A percentile compares a stretch with the other conserved stretches of the same genome.
phyloP scores from a whole-genome alignment of 2,113 vertebrate genomes.

The Cottus gobio region DNA sequence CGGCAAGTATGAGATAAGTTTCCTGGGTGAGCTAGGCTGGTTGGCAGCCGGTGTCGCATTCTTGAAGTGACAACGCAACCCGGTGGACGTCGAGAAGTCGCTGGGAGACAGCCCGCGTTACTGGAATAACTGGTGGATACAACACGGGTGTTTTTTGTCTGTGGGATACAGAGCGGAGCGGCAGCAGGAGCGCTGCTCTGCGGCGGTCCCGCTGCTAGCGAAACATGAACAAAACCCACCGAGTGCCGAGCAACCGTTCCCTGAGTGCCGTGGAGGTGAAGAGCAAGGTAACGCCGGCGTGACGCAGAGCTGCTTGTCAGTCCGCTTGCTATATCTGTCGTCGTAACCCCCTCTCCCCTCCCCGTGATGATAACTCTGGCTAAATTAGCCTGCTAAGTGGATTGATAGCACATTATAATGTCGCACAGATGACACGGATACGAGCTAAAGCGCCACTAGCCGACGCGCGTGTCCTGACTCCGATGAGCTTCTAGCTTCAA shows the following conservation, averaged over 20 bases:
- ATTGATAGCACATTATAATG: slow-evolving; percentile 46
- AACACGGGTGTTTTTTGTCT: not conserved
- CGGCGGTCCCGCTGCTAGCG: slow-evolving; percentile 70
- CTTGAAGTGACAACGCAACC: slow-evolving; percentile 8
- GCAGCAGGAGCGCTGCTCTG: slow-evolving; percentile 63
- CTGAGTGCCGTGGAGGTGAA: slow-evolving; percentile 87
- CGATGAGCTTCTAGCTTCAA: not conserved
- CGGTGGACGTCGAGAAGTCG: slow-evolving; percentile 10
- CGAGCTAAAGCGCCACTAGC: not conserved
- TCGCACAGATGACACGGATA: not conserved
- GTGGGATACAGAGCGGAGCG: slow-evolving; percentile 45
- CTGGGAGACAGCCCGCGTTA: not conserved
- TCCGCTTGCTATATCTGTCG: not conserved
- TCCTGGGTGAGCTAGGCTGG: slow-evolving; percentile 53
- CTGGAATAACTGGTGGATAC: slow-evolving; percentile 10
- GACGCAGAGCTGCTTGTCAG: slow-evolving; percentile 1
- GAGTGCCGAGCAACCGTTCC: slow-evolving; percentile 83
- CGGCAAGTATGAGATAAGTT: slow-evolving; percentile 64
- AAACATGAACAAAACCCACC: slow-evolving; percentile 87
- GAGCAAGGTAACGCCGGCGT: slow-evolving; percentile 79
- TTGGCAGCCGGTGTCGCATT: slow-evolving; percentile 54
- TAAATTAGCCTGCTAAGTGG: slow-evolving; percentile 72
- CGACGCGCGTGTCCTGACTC: not conserved
- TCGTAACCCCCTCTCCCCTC: not conserved
- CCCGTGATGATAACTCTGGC: slow-evolving; percentile 17